Conservation (phyloP, 1,140 invertebrate genomes). For the Probaryconus sp. region DNA sequence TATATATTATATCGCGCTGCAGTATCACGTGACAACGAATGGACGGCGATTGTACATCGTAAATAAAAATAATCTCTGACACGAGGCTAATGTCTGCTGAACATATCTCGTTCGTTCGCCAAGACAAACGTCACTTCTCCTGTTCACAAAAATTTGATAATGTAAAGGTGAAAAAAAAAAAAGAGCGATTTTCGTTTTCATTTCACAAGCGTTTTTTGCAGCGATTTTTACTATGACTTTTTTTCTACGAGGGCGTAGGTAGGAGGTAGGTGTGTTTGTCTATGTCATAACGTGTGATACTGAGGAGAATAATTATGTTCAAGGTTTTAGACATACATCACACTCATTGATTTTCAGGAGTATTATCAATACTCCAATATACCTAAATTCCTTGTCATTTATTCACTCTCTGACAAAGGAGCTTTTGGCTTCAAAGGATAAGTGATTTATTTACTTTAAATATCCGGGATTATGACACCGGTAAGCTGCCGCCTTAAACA, state of each 20-base stretch:
- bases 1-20: conserved; percentile 26
- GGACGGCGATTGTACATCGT: conserved; percentile 21
- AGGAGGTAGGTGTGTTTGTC: no score
- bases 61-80: conserved; percentile 41
- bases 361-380: conserved; percentile 34
- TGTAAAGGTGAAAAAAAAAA: not conserved
- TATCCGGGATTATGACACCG: not conserved
- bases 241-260: no score
- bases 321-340: conserved; percentile 26
- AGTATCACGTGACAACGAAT: conserved; percentile 30
- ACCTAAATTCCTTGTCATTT: conserved; percentile 28
- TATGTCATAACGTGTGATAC: no score
- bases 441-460: conserved; percentile 31
- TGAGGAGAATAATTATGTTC: conserved; percentile 32
- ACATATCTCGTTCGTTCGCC: conserved; percentile 2
- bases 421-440: conserved; percentile 1
- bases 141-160: no score
- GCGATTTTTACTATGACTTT: no score
- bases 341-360: conserved; percentile 33
- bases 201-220: no score
- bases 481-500: conserved; percentile 3
- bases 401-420: conserved; percentile 14
- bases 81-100: conserved; percentile 13
- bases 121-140: no score
- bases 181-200: no score